Evolutionary conservation across 2,888 invertebrate species (phyloP).

Genomic region (Oithona nana): DNA sequence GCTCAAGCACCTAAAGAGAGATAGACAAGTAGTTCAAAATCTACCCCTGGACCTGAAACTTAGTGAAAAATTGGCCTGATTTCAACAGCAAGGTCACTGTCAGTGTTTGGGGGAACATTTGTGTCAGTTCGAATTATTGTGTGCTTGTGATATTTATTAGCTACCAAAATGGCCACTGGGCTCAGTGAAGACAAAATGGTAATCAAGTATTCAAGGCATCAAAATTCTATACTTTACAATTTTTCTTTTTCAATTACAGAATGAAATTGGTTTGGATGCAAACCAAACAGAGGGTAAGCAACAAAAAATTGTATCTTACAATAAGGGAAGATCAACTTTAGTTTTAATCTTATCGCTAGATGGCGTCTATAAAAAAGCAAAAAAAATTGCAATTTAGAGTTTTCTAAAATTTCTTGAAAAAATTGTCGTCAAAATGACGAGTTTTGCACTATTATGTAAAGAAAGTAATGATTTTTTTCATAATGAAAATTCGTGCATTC

Average conservation of each 20-base stretch:
- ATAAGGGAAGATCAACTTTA: not conserved
- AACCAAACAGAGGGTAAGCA: conserved; percentile 8
- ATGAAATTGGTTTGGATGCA: conserved; percentile 9
- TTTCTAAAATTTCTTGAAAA: not conserved
- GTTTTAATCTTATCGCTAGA: not conserved
- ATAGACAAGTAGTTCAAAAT: too few species aligned
- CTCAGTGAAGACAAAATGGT: conserved; percentile 13
- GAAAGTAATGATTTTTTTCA: too few species aligned
- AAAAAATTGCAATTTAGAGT: not conserved
- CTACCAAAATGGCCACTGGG: conserved; percentile 12
- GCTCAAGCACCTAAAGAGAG: too few species aligned
- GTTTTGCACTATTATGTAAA: too few species aligned
- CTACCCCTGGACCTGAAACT: too few species aligned
- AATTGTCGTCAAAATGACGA: too few species aligned
- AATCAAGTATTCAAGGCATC: not conserved
- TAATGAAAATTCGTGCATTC: too few species aligned
- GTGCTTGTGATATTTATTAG: not conserved
- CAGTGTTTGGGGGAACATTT: too few species aligned
- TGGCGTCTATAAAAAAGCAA: not conserved
- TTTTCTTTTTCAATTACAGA: not conserved
- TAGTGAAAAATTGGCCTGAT: too few species aligned
- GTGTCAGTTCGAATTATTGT: too few species aligned
- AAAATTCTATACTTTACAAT: not conserved
- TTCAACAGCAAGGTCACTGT: too few species aligned
- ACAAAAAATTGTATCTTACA: not conserved